Conservation (phyloP, 2,888 invertebrate genomes). For the Ophion ellenae region DNA sequence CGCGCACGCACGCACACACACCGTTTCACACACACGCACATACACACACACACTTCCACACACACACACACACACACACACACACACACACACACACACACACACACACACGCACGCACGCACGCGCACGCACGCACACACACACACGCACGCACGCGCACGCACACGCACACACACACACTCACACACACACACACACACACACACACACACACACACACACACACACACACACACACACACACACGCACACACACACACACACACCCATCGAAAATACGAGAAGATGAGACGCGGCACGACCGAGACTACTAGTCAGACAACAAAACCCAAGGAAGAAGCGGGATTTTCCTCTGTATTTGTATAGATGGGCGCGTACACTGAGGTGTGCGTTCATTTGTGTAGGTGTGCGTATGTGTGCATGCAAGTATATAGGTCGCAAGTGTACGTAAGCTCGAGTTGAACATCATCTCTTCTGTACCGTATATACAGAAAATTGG, state of each 20-base stretch:
- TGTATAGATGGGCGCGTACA: conserved; percentile 12
- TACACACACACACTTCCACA: too few relatives aligned
- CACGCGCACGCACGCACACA: too few relatives aligned
- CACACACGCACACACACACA: background rate
- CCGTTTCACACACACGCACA: too few relatives aligned
- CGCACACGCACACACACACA: too few relatives aligned
- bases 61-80: conserved; percentile 5
- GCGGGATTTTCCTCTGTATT: conserved; percentile 68
- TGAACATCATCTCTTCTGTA: conserved; percentile 53
- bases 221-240: background rate
- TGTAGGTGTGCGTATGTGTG: background rate
- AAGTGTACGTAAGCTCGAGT: background rate
- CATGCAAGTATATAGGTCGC: background rate
- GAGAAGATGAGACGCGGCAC: conserved; percentile 28
- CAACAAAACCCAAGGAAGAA: conserved; percentile 66
- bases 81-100: too few relatives aligned
- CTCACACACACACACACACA: too few relatives aligned
- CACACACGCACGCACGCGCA: too few relatives aligned
- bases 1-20: too few relatives aligned
- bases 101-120: too few relatives aligned
- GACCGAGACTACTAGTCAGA: conserved; percentile 53
- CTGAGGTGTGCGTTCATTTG: background rate
- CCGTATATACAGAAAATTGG: conserved; percentile 48
- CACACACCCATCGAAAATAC: conserved; percentile 31
- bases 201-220: background rate